Conservation (phyloP, 2,797 vertebrate species). For the Sebastes nivosus region DNA sequence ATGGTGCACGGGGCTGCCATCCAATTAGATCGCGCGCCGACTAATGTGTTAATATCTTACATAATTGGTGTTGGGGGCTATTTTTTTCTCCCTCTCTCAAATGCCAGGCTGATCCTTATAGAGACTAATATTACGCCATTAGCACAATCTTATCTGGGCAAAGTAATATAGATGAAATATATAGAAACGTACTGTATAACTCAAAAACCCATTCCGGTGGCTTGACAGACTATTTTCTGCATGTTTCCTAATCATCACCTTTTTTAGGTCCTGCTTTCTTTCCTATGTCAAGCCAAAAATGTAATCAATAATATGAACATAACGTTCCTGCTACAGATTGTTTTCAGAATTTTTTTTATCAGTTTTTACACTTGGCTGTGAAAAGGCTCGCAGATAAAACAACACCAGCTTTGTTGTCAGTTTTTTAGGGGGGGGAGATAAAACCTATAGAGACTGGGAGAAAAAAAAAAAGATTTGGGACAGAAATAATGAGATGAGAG, state of each 20-base stretch:
- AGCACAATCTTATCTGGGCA: constrained; percentile 66
- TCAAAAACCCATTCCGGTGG: constrained; percentile 62
- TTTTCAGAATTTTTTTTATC: constrained; percentile 24
- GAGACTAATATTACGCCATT: constrained; percentile 72
- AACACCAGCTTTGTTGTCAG: constrained; percentile 46
- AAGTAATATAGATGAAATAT: constrained; percentile 73
- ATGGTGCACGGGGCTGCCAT: constrained; percentile 78
- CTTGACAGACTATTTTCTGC: constrained; percentile 60
- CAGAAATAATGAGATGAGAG: constrained; percentile 32
- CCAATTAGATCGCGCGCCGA: constrained; percentile 78
- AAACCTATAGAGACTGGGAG: constrained; percentile 31
- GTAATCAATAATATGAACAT: constrained; percentile 44
- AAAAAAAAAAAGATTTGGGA: constrained; percentile 15
- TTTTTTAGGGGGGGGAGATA: constrained; percentile 42
- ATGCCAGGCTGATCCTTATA: constrained; percentile 73
- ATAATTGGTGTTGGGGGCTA: constrained; percentile 82
- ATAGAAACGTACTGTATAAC: constrained; percentile 60
- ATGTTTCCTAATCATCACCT: constrained; percentile 56
- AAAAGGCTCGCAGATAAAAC: constrained; percentile 55
- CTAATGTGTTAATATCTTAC: constrained; percentile 84
- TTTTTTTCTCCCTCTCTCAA: constrained; percentile 73
- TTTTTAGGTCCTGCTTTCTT: constrained; percentile 48
- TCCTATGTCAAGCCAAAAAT: constrained; percentile 26
- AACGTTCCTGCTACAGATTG: constrained; percentile 36
- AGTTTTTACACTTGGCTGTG: background rate